Evolutionary conservation across 2,113 vertebrate species (phyloP), one percentile per base, ranked within the genome.

Genomic region (Oryzias curvinotus): DNA sequence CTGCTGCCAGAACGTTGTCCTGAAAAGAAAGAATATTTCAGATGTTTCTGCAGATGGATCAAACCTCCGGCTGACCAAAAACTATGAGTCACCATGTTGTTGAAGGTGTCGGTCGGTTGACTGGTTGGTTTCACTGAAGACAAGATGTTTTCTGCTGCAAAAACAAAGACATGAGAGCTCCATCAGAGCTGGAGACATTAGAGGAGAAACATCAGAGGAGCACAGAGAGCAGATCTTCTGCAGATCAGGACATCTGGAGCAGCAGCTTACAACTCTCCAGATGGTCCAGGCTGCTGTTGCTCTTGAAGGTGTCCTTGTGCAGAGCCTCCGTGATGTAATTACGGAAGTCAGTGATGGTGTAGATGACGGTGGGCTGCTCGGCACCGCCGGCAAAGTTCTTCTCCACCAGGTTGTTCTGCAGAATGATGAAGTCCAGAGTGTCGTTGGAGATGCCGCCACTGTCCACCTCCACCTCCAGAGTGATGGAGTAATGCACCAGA

Each of bases 401-500:
- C 82, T 97, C 96, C 79, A 98, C 94, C 82, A 93, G 92, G 74
- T 95, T 96, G 82, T 93, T 95, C 65, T 95, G 93, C 61, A 95
- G 92, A 23, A 92, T 93, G 77, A 97, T 94, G 77, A 94, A 85
- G 80, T 96, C 93, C 91, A 95, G 91, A 1, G 93, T 95, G 52
- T 93, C 90, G 58, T 93, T 94, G 83, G 89, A 86, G 81, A 96
- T 89, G 13, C 91, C 92, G 1, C 71, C 66, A 4, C 62, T 23
- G 63, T 93, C 92, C 8, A 92, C 93, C 69, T 94, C 94, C 88
- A 99, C 93, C 68, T 94, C 94, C 89, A 99, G 91, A 0, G 90
- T 93, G 68, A 98, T 91, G 67, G 89, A 80, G 42, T 94, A 99
- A 75, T 91, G 91, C 28, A 95, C 95, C 65, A 94, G 87, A 41